Evolutionary conservation across 2,888 invertebrate genomes (phyloP), one percentile per base, ranked within the genome.

Genomic region (Nymphalis polychloros): DNA sequence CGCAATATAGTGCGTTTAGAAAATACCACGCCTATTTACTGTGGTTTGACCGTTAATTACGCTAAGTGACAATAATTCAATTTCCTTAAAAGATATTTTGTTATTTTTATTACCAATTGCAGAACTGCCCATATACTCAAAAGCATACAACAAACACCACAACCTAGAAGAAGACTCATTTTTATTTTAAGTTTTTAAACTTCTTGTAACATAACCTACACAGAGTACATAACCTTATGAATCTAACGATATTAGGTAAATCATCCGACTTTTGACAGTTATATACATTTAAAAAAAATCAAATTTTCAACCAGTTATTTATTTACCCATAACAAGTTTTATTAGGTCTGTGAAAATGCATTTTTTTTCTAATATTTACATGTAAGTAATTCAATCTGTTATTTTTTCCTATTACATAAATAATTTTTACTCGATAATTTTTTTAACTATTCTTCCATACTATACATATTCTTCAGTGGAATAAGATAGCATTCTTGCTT

Each of bases 71-170:
- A 10, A 10, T 20, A 50, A 20, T 50, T 19, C 3, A 8, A 19
- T 50, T 20, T 50, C 23, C 1, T 13, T 23, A 23, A 16, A 13
- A n/a, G n/a, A 31, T 31, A 31, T 31, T 31, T 3, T 31, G 2
- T 17, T 17, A n/a, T 55, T 55, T 57, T 17, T n/a, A 75, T 77
- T 81, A 89, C 89, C 84, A 90, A 73, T 76, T 90, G 89, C 52
- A 88, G 0, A 46, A 84, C 66, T n/a, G 79, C 89, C 89, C 89
- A 89, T 60, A 79, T 49, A 69, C 89, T 89, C 48, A 86, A 67
- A 8, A 83, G 59, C 67, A 81, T 72, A 64, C 85, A 87, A 65
- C 82, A 84, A 20, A 80, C 6, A 16, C 84, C 85, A 67, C 79
- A 80, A 3, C 67, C 71, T 59, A 75, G 59, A 64, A 84, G 75